Evolutionary conservation across 2,888 invertebrate species (phyloP).

Genomic region (Bimastos eiseni): DNA sequence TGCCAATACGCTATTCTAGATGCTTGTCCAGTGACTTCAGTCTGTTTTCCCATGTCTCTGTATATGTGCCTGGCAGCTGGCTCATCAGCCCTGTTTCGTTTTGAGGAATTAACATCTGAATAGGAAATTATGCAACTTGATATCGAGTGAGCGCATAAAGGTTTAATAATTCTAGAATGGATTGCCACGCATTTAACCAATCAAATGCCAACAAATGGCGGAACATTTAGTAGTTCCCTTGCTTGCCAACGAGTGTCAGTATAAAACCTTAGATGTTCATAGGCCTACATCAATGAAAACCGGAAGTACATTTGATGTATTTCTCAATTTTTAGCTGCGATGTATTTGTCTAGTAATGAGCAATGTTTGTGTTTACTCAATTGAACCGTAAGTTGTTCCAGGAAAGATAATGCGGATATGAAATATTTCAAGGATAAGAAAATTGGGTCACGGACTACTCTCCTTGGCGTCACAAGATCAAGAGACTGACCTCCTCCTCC

Average conservation of each 20-base stretch:
- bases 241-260: not conserved
- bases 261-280: not conserved
- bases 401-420: not conserved
- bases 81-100: not conserved
- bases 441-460: not conserved
- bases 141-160: not conserved
- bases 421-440: not conserved
- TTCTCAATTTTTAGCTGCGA: not conserved
- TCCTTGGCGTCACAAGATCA: no score
- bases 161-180: not conserved
- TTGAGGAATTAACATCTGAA: not conserved
- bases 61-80: no score
- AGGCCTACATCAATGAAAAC: not conserved
- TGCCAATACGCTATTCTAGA: no score
- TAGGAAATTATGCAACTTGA: not conserved
- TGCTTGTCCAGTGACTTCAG: no score
- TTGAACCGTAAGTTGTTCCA: not conserved
- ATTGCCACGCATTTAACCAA: not conserved
- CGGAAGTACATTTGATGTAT: not conserved
- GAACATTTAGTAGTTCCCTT: not conserved
- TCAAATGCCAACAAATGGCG: no score
- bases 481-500: not conserved
- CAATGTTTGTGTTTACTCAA: not conserved
- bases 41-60: no score
- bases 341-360: not conserved